Conservation (phyloP, 1,140 invertebrate genomes). For the Heliconius melpomene region DNA sequence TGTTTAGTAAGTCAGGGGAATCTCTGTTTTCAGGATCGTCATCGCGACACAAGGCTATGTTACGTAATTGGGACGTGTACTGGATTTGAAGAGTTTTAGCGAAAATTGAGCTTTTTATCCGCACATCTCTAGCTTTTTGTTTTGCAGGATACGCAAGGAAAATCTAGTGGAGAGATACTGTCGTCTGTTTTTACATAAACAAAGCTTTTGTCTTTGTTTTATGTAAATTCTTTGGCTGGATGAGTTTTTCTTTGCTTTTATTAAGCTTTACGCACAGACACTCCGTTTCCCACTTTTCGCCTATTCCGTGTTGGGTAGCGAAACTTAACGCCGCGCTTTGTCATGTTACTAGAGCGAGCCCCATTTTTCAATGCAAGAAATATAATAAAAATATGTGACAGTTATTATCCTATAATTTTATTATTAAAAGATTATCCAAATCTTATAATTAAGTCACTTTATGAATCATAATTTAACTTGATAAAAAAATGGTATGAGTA, state of each 20-base stretch:
- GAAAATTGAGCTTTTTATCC: background rate
- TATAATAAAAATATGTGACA: background rate
- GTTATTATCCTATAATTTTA: background rate
- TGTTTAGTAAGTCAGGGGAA: background rate
- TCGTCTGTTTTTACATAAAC: too few relatives aligned
- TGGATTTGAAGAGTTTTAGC: background rate
- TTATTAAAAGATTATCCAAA: background rate
- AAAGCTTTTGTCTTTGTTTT: too few relatives aligned
- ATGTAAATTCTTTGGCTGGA: too few relatives aligned
- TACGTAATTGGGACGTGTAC: background rate
- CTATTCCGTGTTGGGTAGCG: too few relatives aligned
- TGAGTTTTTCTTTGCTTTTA: too few relatives aligned
- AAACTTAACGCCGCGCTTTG: too few relatives aligned
- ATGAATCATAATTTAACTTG: background rate
- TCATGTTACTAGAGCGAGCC: too few relatives aligned
- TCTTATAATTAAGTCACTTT: background rate
- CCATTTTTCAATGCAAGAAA: background rate
- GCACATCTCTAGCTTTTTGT: background rate
- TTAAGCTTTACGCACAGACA: too few relatives aligned
- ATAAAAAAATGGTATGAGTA: background rate
- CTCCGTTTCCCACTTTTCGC: too few relatives aligned
- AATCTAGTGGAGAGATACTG: too few relatives aligned
- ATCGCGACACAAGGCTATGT: background rate
- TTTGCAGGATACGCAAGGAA: background rate
- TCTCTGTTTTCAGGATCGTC: background rate